A percentile compares a stretch with the other conserved stretches of the same genome.
Conservation (phyloP, 2,797 vertebrate species). For the Typhlichthys subterraneus region DNA sequence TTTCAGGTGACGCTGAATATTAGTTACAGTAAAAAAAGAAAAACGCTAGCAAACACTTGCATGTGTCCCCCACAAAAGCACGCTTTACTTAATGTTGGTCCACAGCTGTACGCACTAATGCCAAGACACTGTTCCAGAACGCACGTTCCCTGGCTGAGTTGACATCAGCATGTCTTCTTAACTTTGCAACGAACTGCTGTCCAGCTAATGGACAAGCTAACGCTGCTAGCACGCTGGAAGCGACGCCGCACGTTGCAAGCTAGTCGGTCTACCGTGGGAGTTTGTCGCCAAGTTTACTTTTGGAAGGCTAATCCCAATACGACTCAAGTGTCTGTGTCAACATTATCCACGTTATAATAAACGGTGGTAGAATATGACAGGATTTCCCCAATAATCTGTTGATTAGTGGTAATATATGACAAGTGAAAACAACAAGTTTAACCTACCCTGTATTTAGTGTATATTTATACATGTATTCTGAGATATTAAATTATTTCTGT, state of each 20-base stretch:
- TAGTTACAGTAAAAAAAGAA: not conserved
- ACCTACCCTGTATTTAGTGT: too few relatives aligned
- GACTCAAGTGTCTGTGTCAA: not conserved
- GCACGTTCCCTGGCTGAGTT: slow-evolving; percentile 30
- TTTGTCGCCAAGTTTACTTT: not conserved
- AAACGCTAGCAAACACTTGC: not conserved
- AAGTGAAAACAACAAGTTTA: too few relatives aligned
- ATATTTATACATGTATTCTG: slow-evolving; percentile 3
- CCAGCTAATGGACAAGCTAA: slow-evolving; percentile 33
- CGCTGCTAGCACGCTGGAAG: slow-evolving; percentile 6
- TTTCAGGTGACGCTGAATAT: not conserved
- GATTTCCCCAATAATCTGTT: not conserved
- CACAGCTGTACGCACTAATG: not conserved
- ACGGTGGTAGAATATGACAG: not conserved
- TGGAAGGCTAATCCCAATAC: not conserved
- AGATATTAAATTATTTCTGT: slow-evolving; percentile 6
- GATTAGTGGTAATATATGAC: slow-evolving; percentile 2
- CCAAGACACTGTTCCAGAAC: not conserved
- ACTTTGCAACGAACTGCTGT: slow-evolving; percentile 44
- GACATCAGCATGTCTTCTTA: slow-evolving; percentile 41
- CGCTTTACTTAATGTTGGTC: not conserved
- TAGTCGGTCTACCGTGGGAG: not conserved
- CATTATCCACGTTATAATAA: not conserved
- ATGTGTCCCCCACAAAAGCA: not conserved
- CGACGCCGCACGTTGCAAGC: slow-evolving; percentile 28